phyloP scores from a whole-genome alignment of 1,140 invertebrate species.

The Bombus affinis region DNA sequence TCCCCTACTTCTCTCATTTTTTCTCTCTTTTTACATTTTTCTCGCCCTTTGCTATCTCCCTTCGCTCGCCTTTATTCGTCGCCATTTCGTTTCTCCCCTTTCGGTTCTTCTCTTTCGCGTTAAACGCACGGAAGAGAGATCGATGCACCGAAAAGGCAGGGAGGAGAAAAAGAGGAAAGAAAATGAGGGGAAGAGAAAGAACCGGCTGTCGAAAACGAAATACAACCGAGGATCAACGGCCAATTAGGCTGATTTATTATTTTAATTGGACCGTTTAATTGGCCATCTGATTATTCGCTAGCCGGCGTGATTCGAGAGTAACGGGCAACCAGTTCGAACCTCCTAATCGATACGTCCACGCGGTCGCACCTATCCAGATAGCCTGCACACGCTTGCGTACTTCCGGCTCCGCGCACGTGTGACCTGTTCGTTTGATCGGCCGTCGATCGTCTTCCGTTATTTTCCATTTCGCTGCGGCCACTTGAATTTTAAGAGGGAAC shows the following conservation, averaged over 20 bases:
- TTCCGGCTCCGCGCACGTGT: slow-evolving; percentile 1
- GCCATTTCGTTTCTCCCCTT: background rate
- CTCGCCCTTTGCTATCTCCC: background rate
- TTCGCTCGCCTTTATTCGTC: background rate
- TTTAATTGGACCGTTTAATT: slow-evolving; percentile 64
- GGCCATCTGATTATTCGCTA: slow-evolving; percentile 64
- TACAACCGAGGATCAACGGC: slow-evolving; percentile 6
- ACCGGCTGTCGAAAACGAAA: slow-evolving; percentile 13
- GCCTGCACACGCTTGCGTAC: slow-evolving; percentile 19
- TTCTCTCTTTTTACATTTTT: too few species aligned
- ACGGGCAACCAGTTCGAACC: slow-evolving; percentile 13
- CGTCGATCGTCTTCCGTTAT: background rate
- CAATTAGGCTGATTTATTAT: slow-evolving; percentile 70
- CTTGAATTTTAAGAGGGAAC: too few species aligned
- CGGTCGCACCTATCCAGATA: too few species aligned
- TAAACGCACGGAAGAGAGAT: background rate
- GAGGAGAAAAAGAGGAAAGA: too few species aligned
- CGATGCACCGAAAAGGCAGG: background rate
- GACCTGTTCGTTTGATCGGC: background rate
- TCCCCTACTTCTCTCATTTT: too few species aligned
- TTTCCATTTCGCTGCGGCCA: background rate
- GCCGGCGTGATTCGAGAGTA: slow-evolving; percentile 20
- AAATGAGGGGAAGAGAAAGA: background rate
- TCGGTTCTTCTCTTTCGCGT: background rate
- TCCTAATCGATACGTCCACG: slow-evolving; percentile 28